phyloP scores from a whole-genome alignment of 2,113 vertebrate species.

The Gasterosteus nipponicus region DNA sequence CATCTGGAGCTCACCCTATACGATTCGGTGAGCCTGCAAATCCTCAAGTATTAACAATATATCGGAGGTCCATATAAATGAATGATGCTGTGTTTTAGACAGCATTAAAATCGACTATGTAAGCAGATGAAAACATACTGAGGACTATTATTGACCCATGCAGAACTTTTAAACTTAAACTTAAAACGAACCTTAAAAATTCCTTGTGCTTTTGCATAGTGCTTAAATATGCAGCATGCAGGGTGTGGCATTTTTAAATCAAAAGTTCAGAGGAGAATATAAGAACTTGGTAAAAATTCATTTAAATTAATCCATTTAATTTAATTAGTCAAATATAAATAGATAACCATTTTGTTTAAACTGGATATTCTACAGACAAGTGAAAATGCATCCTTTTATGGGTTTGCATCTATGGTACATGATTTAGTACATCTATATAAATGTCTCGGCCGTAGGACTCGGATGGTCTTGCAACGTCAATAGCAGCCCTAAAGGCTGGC shows the following conservation, averaged over 20 bases:
- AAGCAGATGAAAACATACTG: constrained; percentile 2
- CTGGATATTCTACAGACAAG: neutral
- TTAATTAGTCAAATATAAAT: too few relatives aligned
- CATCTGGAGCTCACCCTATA: constrained; percentile 3
- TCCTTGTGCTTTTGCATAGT: too few relatives aligned
- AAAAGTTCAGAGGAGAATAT: neutral
- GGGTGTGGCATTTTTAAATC: neutral
- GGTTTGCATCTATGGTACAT: too few relatives aligned
- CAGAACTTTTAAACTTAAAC: constrained; percentile 27
- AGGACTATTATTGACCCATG: constrained; percentile 8
- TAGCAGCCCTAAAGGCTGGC: too few relatives aligned
- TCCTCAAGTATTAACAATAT: neutral
- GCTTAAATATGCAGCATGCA: constrained; percentile 18
- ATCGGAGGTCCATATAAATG: constrained; percentile 5
- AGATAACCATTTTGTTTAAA: neutral
- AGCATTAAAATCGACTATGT: constrained; percentile 27
- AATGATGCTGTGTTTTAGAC: constrained; percentile 20
- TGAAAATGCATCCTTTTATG: too few relatives aligned
- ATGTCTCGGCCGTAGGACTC: too few relatives aligned
- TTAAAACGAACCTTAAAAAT: constrained; percentile 3
- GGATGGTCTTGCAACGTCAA: too few relatives aligned
- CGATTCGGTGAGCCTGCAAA: neutral
- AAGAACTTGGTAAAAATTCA: neutral
- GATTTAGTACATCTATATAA: too few relatives aligned
- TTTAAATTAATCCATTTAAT: too few relatives aligned